Base-by-base conservation (phyloP, 2,113 vertebrate genomes). In the Myotis brandtii region DNA sequence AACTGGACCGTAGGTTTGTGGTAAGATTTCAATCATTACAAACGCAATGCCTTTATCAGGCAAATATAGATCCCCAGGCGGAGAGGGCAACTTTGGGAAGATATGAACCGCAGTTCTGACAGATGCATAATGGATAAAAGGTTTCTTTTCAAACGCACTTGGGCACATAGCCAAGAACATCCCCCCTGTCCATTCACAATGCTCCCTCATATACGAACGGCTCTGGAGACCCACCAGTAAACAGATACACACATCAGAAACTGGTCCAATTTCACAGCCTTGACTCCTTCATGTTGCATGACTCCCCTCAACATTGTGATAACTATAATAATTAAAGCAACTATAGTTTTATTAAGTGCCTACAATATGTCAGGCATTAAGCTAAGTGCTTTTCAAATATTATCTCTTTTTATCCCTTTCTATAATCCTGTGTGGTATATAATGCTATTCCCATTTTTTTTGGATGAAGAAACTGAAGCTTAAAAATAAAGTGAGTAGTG, bases 361-460 rank as follows among this genome's bases (percentile, higher is more conserved):
- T 54, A 30, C 8, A 54, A 30, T n/a, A 30, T 17, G 13, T 50
- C 64, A 92, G 86, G 66, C 7, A 54, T 14, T 25, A 66, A 40
- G 37, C 14, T 69, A 75, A 80, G 50, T 18, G n/a, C n/a, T 89
- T 72, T 94, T 70, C 21, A 81, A 82, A 75, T 20, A 72, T 52
- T 27, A 62, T 27, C 56, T 79, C 56, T 34, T 23, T 62, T 32
- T 73, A 18, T 85, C 69, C 32, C 20, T 67, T 75, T 92, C 30
- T 59, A 27, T 30, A 81, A 50, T 75, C 46, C 77, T 95, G 46
- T 18, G 25, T 82, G 37, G 27, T 52, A 30, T 32, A 6, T 20
- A 27, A 86, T 9, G 9, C 21, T 21, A 34, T 73, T 67, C 21
- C n/a, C 27, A 25, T 46, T 54, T 79, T 83, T 83, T 96, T 43